Conservation (phyloP, 2,888 invertebrate species). For the Dromius quadrimaculatus region DNA sequence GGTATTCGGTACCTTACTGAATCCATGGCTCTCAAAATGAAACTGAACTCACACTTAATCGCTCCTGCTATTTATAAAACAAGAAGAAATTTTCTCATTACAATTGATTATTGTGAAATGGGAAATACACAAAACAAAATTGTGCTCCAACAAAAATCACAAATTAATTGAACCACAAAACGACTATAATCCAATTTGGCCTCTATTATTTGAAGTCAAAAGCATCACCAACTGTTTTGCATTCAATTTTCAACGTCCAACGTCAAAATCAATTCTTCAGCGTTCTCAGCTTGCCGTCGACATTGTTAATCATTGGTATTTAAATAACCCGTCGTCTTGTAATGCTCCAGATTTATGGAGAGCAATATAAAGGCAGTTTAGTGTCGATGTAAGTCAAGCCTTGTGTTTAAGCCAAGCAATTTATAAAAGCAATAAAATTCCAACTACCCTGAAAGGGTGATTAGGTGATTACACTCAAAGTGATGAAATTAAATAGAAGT, state of each 20-base stretch:
- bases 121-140: not conserved
- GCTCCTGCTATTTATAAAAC: no score
- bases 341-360: constrained; percentile 40
- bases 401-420: constrained; percentile 46
- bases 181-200: constrained; percentile 8
- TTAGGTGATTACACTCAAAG: constrained; percentile 34
- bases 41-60: no score
- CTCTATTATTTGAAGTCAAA: constrained; percentile 19
- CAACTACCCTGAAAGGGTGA: constrained; percentile 48
- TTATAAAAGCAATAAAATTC: constrained; percentile 50
- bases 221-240: constrained; percentile 9
- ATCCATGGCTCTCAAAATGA: no score
- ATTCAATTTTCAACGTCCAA: constrained; percentile 5
- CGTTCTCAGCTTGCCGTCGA: constrained; percentile 24
- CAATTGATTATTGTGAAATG: no score
- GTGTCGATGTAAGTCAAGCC: constrained; percentile 46
- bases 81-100: no score
- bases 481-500: constrained; percentile 38
- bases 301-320: constrained; percentile 46
- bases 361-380: constrained; percentile 49
- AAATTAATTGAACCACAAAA: constrained; percentile 14
- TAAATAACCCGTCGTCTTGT: constrained; percentile 30
- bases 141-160: not conserved
- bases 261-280: constrained; percentile 29
- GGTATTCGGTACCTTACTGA: no score